Evolutionary conservation across 2,797 vertebrate species (phyloP), one percentile per base, ranked within the genome.

Genomic region (Argya squamiceps): DNA sequence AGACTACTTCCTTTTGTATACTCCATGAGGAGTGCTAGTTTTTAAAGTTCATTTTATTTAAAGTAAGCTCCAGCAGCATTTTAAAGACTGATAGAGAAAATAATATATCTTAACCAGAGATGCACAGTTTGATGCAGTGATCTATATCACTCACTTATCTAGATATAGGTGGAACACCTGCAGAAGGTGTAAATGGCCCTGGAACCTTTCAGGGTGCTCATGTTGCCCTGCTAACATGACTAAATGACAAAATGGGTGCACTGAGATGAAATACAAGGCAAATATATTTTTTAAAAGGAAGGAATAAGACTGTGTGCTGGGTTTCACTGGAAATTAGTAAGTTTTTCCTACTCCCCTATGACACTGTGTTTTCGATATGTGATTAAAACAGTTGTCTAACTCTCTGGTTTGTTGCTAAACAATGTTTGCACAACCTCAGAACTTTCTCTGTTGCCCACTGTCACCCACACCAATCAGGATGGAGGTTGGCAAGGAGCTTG

Each of bases 181-280:
- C 49, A 79, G 32, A 83, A 88, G 7, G 6, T 81, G 11, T 53
- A 82, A 29, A 34, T 53, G 36, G 17, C 34, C 16, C 20, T 81
- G 39, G 27, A 84, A 41, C 1, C 5, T 63, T 70, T 59, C 13
- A 77, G 43, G 26, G 37, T 80, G 56, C 34, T 88, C 60, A 34
- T 0, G 0, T 47, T 79, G 60, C 21, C 29, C 41, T 70, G 10
- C 5, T 89, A 49, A n/a, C 6, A 8, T 58, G 20, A 13, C 32
- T 84, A 68, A 89, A 86, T 60, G 47, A 59, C 24, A 85, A 85
- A 89, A 80, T 15, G 4, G 2, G 9, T 36, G 8, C 1, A 5
- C 20, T 49, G 36, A 65, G 12, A n/a, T 70, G 7, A 86, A 80
- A 63, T 41, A 80, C 4, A 58, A 58, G 13, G 37, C 20, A 44